Evolutionary conservation across 2,888 invertebrate species (phyloP), one percentile per base, ranked within the genome.

Genomic region (Anoplius nigerrimus): DNA sequence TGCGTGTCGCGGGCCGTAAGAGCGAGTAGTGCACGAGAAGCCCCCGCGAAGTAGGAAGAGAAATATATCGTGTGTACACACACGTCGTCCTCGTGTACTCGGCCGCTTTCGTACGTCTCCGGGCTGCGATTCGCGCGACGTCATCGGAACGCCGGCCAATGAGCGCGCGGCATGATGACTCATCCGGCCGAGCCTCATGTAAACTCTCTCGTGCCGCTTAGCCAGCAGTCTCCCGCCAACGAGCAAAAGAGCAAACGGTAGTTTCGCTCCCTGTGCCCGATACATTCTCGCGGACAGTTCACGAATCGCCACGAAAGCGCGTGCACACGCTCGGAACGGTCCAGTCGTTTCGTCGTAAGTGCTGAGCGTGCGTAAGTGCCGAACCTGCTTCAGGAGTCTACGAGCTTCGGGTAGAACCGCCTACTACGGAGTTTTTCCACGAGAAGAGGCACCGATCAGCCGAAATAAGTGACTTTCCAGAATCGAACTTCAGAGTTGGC

Each of bases 101-200:
- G 79, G 63, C 18, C 54, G 53, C 63, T 54, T 67, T 80, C 74
- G 78, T 74, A 21, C 46, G 71, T 46, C 60, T 61, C 69, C 80
- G 80, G 77, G 34, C 21, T n/a, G 53, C 66, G 65, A 62, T 52
- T 74, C 73, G 71, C n/a, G 27, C 80, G 81, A 84, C 85, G 85
- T 85, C 83, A 84, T 70, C 58, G 48, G 34, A 20, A 59, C 24
- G 63, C 46, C 74, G 69, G 51, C 85, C 85, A 85, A 86, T 85
- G 69, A 66, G 57, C 65, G 61, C 5, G 54, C 22, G 42, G 61
- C 54, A 48, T 60, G 83, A 71, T 85, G 85, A 85, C 72, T 85
- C 85, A 85, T 68, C 76, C 72, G 70, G 77, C 75, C 78, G 75
- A 74, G 81, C 76, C 85, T 82, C 85, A 80, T 84, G 85, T 82